phyloP scores from a whole-genome alignment of 2,113 vertebrate genomes.

The Sylvietta virens region DNA sequence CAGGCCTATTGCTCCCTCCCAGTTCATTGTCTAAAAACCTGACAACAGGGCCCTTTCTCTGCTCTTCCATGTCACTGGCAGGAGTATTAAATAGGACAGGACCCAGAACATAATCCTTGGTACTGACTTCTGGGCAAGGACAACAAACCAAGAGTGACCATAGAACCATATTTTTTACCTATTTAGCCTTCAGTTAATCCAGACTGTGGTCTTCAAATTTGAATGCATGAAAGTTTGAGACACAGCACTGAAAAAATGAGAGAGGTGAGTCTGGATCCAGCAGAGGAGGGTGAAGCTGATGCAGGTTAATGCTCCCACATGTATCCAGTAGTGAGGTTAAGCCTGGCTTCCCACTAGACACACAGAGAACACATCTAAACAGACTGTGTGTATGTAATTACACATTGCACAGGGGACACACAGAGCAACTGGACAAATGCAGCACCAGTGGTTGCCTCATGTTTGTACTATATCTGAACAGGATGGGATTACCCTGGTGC shows the following conservation, averaged over 20 bases:
- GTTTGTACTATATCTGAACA: not conserved
- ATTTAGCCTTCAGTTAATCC: not conserved
- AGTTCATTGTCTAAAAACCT: not conserved
- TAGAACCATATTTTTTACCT: not conserved
- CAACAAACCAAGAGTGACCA: not conserved
- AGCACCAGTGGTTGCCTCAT: not conserved
- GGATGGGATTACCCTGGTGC: not conserved
- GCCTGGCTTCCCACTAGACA: not conserved
- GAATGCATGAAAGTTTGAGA: not conserved
- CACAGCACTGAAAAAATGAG: not conserved
- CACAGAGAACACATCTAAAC: not conserved
- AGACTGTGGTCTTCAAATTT: not conserved
- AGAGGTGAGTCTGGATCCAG: not conserved
- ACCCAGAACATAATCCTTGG: not conserved
- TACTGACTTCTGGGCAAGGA: not conserved
- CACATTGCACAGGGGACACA: not conserved
- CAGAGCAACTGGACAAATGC: not conserved
- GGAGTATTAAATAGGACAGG: not conserved
- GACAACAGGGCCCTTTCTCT: not conserved
- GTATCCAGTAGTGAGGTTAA: not conserved
- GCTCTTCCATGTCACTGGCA: not conserved
- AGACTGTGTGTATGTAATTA: rapidly evolving
- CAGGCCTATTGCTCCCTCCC: rapidly evolving
- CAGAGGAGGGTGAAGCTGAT: not conserved
- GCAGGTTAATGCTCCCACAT: not conserved